Evolutionary conservation across 2,113 vertebrate genomes (phyloP), one percentile per base, ranked within the genome.

Genomic region (Platysternon megacephalum): DNA sequence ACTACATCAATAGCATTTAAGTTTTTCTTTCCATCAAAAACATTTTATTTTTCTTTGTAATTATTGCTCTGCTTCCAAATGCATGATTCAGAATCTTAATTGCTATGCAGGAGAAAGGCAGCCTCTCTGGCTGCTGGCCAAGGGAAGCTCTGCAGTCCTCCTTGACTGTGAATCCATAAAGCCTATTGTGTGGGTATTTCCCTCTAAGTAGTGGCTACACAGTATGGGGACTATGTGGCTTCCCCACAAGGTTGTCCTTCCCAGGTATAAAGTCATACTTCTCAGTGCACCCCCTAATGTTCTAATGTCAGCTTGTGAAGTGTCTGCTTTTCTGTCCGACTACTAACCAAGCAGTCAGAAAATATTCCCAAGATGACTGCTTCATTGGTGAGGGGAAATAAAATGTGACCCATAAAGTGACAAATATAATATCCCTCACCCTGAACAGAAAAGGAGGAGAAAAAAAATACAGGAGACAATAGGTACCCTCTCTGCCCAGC

Each of bases 31-130:
- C 24, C 24, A 22, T 88, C 95, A 91, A 29, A 46, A n/a, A 72
- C 6, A 81, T 58, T 11, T 0, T 0, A 65, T 48, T 35, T 90
- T 11, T 78, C 44, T 51, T 53, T 85, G 68, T 76, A 92, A 90
- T 85, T 85, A 90, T 85, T 85, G 74, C 76, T 53, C 89, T 85
- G 74, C 84, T 90, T 90, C 56, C 76, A 90, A 61, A 89, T 85
- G 78, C 61, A 85, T 81, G 46, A 82, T 93, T n/a, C 95, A 53
- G 2, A 42, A 35, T 79, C 92, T 96, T 93, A 48, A 85, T 58
- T 83, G 17, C 22, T 61, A 35, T 61, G 42, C n/a, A 52, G 10
- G n/a, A 82, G 58, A 86, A 87, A 3, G 13, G 4, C 42, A 86
- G 48, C 3, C 32, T 90, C 55, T 29, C 6, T 82, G 68, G 13